Base-by-base conservation (phyloP, 2,797 vertebrate species). In the Sandelia bainsii region DNA sequence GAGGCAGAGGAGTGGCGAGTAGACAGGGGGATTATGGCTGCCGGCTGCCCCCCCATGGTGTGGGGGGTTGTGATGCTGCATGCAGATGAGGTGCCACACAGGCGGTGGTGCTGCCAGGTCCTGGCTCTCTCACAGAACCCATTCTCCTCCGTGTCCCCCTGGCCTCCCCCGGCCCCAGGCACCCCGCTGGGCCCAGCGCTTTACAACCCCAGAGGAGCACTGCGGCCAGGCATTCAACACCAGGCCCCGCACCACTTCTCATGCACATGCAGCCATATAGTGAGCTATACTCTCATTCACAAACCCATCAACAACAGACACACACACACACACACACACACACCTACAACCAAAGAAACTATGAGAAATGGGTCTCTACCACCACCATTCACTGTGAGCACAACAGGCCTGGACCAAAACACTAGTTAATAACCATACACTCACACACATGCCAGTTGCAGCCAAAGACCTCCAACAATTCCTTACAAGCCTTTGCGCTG, bases 71-170 rank as follows among this genome's bases (percentile, higher is more conserved):
- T 94, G 96, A 95, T 93, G 95, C 93, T 96, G 97, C 96, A 98
- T 98, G 97, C 95, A 96, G 97, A 99, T 98, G 97, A 98, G 96
- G 96, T 96, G 91, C 94, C 95, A 92, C 94, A 96, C 93, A 95
- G 93, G 95, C 92, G 84, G 91, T 87, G 75, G 93, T 89, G 93
- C 93, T 94, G 94, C 92, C 95, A 96, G 95, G 91, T 95, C 95
- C 91, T 92, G 84, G 93, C 95, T 96, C 96, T 97, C 94, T 95
- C 96, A 98, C 95, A 96, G 94, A 94, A 94, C 91, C 89, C 93
- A 90, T 96, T 97, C 96, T 96, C 95, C 96, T 89, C 84, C 0
- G 56, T 72, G 84, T 84, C 92, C 92, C 89, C 91, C 90, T 79
- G 87, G 87, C 84, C 88, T 91, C 91, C 91, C 91, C 89, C 81